Evolutionary conservation across 2,113 vertebrate species (phyloP).

Genomic region (Piaya cayana): DNA sequence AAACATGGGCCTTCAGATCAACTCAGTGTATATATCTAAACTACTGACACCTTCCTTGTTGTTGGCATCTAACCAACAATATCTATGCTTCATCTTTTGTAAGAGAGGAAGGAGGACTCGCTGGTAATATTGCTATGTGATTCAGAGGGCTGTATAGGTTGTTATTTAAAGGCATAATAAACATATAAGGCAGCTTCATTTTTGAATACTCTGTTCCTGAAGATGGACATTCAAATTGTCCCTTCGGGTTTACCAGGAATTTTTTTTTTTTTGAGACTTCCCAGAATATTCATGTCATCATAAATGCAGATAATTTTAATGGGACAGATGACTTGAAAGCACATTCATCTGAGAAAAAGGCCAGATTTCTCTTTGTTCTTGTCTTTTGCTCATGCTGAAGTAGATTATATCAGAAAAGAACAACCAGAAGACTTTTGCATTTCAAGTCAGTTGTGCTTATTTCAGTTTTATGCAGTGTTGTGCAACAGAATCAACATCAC

Average conservation of each 20-base stretch:
- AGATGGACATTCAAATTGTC: background rate
- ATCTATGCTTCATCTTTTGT: background rate
- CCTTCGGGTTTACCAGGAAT: background rate
- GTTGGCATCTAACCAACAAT: background rate
- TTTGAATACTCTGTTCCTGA: background rate
- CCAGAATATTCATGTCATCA: background rate
- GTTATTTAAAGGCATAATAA: background rate
- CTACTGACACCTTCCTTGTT: background rate
- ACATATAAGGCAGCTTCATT: background rate
- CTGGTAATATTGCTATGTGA: background rate
- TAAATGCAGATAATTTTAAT: background rate
- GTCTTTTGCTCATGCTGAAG: background rate
- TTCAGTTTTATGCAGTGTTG: conserved; percentile 8
- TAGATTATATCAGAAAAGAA: background rate
- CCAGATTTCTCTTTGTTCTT: background rate
- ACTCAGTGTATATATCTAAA: background rate
- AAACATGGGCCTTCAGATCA: background rate
- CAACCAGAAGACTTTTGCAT: background rate
- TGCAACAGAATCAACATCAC: background rate
- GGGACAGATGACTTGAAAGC: background rate
- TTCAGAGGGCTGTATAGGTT: background rate
- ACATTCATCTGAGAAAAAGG: background rate
- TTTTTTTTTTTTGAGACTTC: background rate
- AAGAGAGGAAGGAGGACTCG: background rate
- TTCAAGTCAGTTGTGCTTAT: background rate